Percentiles rank a stretch among this genome's conserved stretches.
phyloP scores from a whole-genome alignment of 1,140 invertebrate species.

The Lithobius niger region DNA sequence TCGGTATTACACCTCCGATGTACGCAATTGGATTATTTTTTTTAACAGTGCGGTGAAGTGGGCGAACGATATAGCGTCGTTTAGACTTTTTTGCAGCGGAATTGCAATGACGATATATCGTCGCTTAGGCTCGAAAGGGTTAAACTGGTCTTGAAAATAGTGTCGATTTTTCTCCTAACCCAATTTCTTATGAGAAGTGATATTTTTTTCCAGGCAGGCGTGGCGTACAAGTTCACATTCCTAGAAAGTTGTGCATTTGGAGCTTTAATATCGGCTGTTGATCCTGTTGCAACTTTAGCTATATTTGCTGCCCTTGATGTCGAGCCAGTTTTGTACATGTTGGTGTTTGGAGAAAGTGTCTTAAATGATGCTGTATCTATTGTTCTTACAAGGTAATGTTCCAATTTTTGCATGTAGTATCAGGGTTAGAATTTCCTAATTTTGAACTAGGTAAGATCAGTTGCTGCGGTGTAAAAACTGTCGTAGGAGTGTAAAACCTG shows the following conservation, averaged over 20 bases:
- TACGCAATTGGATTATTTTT: no score
- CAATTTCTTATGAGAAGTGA: neutral
- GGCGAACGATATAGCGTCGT: no score
- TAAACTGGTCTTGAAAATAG: no score
- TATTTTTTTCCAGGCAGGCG: constrained; percentile 39
- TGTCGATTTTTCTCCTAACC: constrained; percentile 3
- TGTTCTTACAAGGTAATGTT: constrained; percentile 72
- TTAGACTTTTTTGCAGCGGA: no score
- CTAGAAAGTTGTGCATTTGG: constrained; percentile 98
- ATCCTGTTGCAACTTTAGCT: constrained; percentile 94
- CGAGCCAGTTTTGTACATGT: constrained; percentile 92
- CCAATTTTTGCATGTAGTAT: constrained; percentile 28
- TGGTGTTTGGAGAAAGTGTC: constrained; percentile 96
- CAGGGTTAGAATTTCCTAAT: neutral
- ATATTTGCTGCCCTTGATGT: constrained; percentile 96
- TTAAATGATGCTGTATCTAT: constrained; percentile 97
- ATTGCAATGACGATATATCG: no score
- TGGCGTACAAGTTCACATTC: constrained; percentile 80
- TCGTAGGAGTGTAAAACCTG: no score
- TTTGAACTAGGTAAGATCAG: constrained; percentile 8
- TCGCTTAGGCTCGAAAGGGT: no score
- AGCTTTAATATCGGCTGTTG: constrained; percentile 94
- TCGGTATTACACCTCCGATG: no score
- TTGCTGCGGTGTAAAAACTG: no score
- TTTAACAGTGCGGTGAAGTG: no score